Percentiles rank a stretch among this genome's conserved stretches.
Evolutionary conservation across 2,113 vertebrate species (phyloP).

Genomic region (Arothron firmamentum): DNA sequence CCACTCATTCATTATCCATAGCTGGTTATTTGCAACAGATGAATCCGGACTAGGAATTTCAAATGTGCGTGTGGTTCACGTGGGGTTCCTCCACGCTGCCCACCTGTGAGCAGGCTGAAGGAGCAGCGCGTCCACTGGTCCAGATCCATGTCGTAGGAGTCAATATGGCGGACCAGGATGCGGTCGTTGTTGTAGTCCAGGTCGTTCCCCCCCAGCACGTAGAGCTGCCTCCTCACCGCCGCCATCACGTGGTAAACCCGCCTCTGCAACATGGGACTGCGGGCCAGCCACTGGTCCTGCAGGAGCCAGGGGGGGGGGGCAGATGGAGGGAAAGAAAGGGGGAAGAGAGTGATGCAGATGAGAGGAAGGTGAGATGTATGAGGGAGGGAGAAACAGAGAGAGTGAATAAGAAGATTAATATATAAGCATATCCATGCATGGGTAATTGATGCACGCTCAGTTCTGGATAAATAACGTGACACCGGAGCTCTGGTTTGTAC

Average conservation of each 20-base stretch:
- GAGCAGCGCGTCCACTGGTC: slow-evolving; percentile 95
- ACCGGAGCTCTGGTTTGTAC: slow-evolving; percentile 65
- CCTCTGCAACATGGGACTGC: slow-evolving; percentile 93
- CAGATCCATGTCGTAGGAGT: slow-evolving; percentile 88
- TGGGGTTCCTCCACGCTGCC: slow-evolving; percentile 31
- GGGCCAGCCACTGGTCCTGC: slow-evolving; percentile 91
- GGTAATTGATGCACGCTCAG: slow-evolving; percentile 69
- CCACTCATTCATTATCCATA: too few species aligned
- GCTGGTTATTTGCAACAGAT: too few species aligned
- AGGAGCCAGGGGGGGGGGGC: slow-evolving; percentile 14
- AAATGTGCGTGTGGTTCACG: not conserved
- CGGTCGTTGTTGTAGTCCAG: slow-evolving; percentile 97
- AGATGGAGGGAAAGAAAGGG: slow-evolving; percentile 23
- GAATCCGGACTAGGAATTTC: too few species aligned
- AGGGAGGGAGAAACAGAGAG: slow-evolving; percentile 31
- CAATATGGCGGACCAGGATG: slow-evolving; percentile 92
- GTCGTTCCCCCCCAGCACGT: slow-evolving; percentile 92
- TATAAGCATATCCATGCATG: slow-evolving; percentile 70
- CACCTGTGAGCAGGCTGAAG: slow-evolving; percentile 91
- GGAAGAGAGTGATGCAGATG: slow-evolving; percentile 33
- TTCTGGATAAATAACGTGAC: slow-evolving; percentile 71
- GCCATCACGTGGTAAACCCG: slow-evolving; percentile 97
- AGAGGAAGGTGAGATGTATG: slow-evolving; percentile 35
- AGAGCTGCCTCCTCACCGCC: slow-evolving; percentile 88
- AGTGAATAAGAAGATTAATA: slow-evolving; percentile 67